Percentiles rank a stretch among this genome's conserved stretches.
Evolutionary conservation across 1,140 invertebrate genomes (phyloP).

Genomic region (Musca vetustissima): DNA sequence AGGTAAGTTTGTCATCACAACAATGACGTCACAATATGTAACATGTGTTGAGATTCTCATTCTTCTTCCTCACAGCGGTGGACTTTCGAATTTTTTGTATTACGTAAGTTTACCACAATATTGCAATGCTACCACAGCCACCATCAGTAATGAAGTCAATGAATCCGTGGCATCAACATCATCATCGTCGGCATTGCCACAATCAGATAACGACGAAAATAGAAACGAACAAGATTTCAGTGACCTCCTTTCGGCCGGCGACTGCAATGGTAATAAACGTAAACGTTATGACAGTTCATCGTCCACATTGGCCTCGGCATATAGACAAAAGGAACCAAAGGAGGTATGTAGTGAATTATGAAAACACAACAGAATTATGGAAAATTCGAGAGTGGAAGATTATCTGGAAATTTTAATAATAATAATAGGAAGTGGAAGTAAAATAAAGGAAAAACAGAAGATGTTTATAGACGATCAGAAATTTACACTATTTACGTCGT

Average conservation of each 20-base stretch:
- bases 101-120: conserved; percentile 70
- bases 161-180: neutral
- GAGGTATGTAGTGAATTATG: neutral
- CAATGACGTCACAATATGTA: neutral
- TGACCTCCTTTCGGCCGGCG: conserved; percentile 1
- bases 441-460: too few relatives aligned
- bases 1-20: conserved; percentile 62
- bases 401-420: too few relatives aligned
- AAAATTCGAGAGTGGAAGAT: too few relatives aligned
- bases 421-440: too few relatives aligned
- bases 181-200: conserved; percentile 2
- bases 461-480: too few relatives aligned
- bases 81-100: conserved; percentile 80
- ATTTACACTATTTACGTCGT: too few relatives aligned
- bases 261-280: conserved; percentile 8
- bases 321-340: conserved; percentile 7
- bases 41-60: neutral
- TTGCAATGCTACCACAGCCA: conserved; percentile 4
- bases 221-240: conserved; percentile 19
- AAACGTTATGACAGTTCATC: conserved; percentile 16
- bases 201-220: conserved; percentile 25
- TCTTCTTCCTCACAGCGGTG: conserved; percentile 63
- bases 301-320: neutral
- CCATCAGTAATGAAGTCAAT: conserved; percentile 9
- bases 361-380: too few relatives aligned